phyloP scores from a whole-genome alignment of 2,888 invertebrate genomes.

The Chorisops tibialis region DNA sequence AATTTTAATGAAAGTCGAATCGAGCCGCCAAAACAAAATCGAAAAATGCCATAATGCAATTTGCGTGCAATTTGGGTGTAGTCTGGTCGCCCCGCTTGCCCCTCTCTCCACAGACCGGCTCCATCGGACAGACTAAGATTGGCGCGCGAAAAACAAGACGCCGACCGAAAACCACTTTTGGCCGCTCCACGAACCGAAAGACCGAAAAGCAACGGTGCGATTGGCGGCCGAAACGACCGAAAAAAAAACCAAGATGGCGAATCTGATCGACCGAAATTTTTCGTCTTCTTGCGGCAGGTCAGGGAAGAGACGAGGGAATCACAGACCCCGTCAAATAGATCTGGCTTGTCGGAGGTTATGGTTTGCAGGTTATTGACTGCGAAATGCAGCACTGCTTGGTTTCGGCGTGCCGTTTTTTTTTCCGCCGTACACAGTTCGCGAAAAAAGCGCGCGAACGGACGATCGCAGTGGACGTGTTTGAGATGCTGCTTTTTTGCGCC shows the following conservation, averaged over 20 bases:
- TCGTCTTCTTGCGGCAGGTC: constrained; percentile 19
- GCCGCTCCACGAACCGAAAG: neutral
- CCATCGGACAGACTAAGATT: constrained; percentile 1
- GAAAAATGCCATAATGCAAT: constrained; percentile 14
- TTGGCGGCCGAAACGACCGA: constrained; percentile 15
- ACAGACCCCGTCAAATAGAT: constrained; percentile 9
- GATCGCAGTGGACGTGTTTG: too few relatives aligned
- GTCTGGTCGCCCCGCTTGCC: neutral
- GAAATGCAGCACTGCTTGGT: neutral
- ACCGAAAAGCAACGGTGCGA: constrained; percentile 3
- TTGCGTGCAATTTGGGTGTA: constrained; percentile 5
- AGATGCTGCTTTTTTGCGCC: too few relatives aligned
- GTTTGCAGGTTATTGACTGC: constrained; percentile 23
- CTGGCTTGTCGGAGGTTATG: constrained; percentile 22
- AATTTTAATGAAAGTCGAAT: constrained; percentile 20
- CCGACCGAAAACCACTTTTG: constrained; percentile 17
- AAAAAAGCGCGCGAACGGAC: too few relatives aligned
- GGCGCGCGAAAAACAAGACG: neutral
- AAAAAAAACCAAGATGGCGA: constrained; percentile 1
- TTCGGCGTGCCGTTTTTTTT: neutral
- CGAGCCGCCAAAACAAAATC: constrained; percentile 6
- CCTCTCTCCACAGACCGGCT: neutral
- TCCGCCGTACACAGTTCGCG: too few relatives aligned
- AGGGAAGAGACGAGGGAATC: too few relatives aligned
- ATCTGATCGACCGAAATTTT: constrained; percentile 4